A percentile compares a stretch with the other conserved stretches of the same genome.
Conservation (phyloP, 1,140 invertebrate species). For the Metaphire vulgaris region DNA sequence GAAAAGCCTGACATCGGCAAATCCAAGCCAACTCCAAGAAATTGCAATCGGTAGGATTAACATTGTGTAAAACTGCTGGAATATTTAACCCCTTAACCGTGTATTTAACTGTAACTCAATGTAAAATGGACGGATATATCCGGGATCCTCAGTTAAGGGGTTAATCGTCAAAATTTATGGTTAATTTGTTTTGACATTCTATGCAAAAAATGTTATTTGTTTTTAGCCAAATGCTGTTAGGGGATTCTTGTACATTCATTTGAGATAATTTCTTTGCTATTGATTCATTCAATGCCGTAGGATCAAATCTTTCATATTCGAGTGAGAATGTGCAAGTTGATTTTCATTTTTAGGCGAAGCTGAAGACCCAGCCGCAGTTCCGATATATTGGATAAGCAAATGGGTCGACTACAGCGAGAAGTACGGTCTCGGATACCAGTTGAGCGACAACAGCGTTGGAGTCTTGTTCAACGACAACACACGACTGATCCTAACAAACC, state of each 20-base stretch:
- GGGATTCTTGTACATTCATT: too few relatives aligned
- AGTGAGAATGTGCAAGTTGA: too few relatives aligned
- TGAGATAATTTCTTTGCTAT: too few relatives aligned
- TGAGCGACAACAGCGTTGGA: constrained; percentile 89
- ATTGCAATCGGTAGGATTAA: not conserved
- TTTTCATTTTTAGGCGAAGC: constrained; percentile 67
- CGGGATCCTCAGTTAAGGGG: too few relatives aligned
- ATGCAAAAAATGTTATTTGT: too few relatives aligned
- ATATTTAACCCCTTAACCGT: not conserved
- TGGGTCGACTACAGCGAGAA: constrained; percentile 99
- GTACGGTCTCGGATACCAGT: constrained; percentile 94
- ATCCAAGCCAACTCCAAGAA: not conserved
- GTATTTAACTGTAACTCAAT: too few relatives aligned
- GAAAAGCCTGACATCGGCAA: not conserved
- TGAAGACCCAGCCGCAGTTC: constrained; percentile 83
- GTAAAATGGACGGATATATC: too few relatives aligned
- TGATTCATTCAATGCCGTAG: too few relatives aligned
- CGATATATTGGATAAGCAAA: constrained; percentile 92
- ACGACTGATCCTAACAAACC: constrained; percentile 76
- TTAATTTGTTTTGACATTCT: too few relatives aligned
- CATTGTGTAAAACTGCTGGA: not conserved
- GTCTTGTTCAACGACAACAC: constrained; percentile 94
- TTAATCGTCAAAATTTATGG: too few relatives aligned
- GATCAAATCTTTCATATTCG: too few relatives aligned
- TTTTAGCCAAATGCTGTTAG: too few relatives aligned